phyloP scores from a whole-genome alignment of 2,888 invertebrate species.

The Meteorus cinctellus region DNA sequence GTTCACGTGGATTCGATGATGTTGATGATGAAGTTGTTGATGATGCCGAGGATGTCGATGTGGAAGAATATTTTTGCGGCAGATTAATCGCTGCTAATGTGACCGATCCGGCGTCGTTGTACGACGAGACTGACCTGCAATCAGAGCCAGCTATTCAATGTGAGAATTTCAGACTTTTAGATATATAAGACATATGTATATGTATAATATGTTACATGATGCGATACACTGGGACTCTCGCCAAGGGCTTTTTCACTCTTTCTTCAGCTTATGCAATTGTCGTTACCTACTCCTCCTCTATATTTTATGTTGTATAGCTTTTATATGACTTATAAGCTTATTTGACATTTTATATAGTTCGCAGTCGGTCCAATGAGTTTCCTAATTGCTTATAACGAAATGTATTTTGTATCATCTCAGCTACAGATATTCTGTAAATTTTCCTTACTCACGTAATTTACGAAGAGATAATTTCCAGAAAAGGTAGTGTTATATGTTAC shows the following conservation, averaged over 20 bases:
- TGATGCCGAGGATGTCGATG: constrained; percentile 52
- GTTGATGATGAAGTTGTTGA: constrained; percentile 55
- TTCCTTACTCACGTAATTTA: no score
- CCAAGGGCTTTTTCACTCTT: constrained; percentile 8
- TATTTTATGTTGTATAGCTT: background rate
- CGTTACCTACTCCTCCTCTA: background rate
- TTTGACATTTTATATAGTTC: background rate
- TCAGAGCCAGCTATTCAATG: constrained; percentile 40
- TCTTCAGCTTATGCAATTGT: background rate
- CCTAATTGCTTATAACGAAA: background rate
- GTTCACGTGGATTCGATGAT: constrained; percentile 54
- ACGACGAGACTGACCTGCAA: constrained; percentile 69
- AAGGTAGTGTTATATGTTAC: no score
- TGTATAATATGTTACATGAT: constrained; percentile 52
- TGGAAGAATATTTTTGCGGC: constrained; percentile 52
- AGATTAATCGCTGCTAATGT: constrained; percentile 41
- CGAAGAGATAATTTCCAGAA: no score
- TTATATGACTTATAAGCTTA: background rate
- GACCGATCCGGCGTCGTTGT: constrained; percentile 60
- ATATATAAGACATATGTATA: constrained; percentile 13
- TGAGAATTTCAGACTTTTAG: constrained; percentile 22
- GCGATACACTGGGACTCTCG: constrained; percentile 63
- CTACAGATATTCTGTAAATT: no score
- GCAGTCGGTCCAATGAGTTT: background rate
- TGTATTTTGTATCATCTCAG: no score